A percentile compares a stretch with the other conserved stretches of the same genome.
phyloP scores from a whole-genome alignment of 30 jellyfish, hydroid and myxozoan species.

The Aurelia coerulea region DNA sequence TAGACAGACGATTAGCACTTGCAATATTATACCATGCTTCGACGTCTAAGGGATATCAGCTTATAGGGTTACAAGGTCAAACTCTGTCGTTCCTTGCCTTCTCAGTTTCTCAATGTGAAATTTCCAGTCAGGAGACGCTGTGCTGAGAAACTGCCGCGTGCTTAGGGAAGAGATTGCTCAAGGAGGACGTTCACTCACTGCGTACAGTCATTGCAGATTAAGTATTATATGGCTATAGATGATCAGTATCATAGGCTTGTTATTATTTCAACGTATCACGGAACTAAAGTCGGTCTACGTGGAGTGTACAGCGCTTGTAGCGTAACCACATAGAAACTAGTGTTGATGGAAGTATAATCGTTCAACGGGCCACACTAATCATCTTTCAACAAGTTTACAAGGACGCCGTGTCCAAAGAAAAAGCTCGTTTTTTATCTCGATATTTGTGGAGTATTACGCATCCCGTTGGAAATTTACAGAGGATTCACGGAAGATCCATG shows the following conservation, averaged over 20 bases:
- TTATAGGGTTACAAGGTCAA: conserved; percentile 63
- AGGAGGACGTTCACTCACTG: too few species aligned
- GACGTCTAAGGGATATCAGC: conserved; percentile 57
- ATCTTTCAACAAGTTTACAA: conserved; percentile 20
- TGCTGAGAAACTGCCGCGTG: too few species aligned
- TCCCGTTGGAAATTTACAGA: conserved; percentile 40
- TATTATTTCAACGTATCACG: conserved; percentile 22
- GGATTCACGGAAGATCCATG: conserved; percentile 23
- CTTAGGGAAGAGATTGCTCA: too few species aligned
- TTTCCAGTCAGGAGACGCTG: neutral
- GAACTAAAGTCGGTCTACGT: conserved; percentile 6
- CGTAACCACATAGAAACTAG: conserved; percentile 58
- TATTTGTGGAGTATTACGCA: conserved; percentile 43
- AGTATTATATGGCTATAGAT: too few species aligned
- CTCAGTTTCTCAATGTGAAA: neutral
- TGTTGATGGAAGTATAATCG: conserved; percentile 65
- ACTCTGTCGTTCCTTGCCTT: conserved; percentile 27
- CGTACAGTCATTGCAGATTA: too few species aligned
- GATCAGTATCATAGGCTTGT: neutral
- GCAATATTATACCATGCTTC: conserved; percentile 48
- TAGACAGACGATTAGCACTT: conserved; percentile 55
- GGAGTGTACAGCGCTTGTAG: neutral
- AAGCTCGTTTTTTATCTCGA: conserved; percentile 30
- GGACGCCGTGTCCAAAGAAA: conserved; percentile 44
- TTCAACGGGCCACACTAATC: conserved; percentile 52